Conservation (phyloP, 1,140 invertebrate genomes). For the Aplysia californica region DNA sequence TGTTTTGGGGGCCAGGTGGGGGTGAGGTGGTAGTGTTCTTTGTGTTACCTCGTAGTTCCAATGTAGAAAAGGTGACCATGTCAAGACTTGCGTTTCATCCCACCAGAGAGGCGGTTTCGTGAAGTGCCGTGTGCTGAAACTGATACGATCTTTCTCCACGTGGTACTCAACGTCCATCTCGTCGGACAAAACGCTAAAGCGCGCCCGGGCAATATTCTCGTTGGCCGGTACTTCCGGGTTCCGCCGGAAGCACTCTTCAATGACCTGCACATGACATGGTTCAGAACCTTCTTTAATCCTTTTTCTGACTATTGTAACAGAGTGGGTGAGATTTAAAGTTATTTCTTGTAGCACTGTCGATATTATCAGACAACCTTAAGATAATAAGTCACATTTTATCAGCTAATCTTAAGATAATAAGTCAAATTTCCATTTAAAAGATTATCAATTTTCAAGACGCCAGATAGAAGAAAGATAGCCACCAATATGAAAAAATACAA, state of each 20-base stretch:
- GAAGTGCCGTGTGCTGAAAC: conserved; percentile 22
- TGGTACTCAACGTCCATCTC: conserved; percentile 19
- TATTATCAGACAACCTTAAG: not conserved
- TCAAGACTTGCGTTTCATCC: conserved; percentile 19
- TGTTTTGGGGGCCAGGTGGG: not conserved
- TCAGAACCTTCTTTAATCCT: not conserved
- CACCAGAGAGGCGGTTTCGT: conserved; percentile 7
- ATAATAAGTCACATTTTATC: not conserved
- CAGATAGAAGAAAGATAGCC: no score
- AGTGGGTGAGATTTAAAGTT: not conserved
- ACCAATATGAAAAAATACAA: no score
- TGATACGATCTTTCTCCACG: conserved; percentile 2
- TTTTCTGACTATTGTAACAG: not conserved
- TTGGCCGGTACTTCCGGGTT: conserved; percentile 14
- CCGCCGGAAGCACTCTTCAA: not conserved
- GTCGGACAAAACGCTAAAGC: not conserved
- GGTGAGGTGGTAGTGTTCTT: not conserved
- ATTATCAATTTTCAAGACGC: no score
- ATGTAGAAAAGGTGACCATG: conserved; percentile 9
- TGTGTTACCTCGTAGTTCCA: conserved; percentile 4
- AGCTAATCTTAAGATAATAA: not conserved
- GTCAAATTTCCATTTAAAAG: no score
- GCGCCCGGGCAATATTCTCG: conserved; percentile 9
- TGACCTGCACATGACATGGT: not conserved
- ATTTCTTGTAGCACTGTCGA: not conserved